These are phyloP conservation scores for Xenentodon cancila DNA, from an alignment of 2,797 vertebrate species.

Conservation along the genomic window DNA sequence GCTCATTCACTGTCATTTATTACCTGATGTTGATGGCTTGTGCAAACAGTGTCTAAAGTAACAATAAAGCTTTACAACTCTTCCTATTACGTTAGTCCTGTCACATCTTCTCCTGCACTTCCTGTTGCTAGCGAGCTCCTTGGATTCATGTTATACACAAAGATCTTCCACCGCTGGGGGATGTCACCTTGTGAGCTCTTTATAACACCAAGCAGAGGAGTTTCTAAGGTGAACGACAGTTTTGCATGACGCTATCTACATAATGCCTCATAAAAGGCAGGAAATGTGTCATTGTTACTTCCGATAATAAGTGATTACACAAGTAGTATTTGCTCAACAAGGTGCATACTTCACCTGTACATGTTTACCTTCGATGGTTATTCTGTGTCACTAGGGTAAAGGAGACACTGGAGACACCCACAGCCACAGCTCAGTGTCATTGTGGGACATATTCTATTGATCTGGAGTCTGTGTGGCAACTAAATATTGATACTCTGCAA, in stretches of 20 bases:
- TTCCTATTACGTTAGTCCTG: slow-evolving; percentile 56
- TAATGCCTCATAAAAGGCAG: slow-evolving; percentile 6
- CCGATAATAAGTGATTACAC: slow-evolving; percentile 27
- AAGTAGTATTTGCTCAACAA: slow-evolving; percentile 1
- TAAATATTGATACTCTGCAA: neutral
- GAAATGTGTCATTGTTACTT: slow-evolving; percentile 32
- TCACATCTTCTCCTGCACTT: slow-evolving; percentile 53
- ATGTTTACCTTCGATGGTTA: slow-evolving; percentile 10
- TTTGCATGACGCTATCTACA: slow-evolving; percentile 22
- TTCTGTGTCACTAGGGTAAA: slow-evolving; percentile 18
- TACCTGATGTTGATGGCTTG: slow-evolving; percentile 43
- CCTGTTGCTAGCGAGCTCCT: slow-evolving; percentile 63
- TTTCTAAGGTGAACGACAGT: slow-evolving; percentile 69
- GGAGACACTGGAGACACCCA: neutral
- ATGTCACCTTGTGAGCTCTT: slow-evolving; percentile 32
- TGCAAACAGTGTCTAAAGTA: slow-evolving; percentile 64
- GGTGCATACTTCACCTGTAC: slow-evolving; percentile 32
- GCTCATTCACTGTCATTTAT: slow-evolving; percentile 55
- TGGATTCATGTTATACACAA: slow-evolving; percentile 31
- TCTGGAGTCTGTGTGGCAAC: neutral
- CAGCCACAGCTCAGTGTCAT: too few species aligned
- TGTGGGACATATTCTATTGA: neutral
- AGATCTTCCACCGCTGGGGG: slow-evolving; percentile 17
- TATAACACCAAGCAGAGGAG: slow-evolving; percentile 40
- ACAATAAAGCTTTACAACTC: slow-evolving; percentile 59